Evolutionary conservation across 2,797 vertebrate genomes (phyloP), one percentile per base, ranked within the genome.

Genomic region (Lagocephalus sceleratus): DNA sequence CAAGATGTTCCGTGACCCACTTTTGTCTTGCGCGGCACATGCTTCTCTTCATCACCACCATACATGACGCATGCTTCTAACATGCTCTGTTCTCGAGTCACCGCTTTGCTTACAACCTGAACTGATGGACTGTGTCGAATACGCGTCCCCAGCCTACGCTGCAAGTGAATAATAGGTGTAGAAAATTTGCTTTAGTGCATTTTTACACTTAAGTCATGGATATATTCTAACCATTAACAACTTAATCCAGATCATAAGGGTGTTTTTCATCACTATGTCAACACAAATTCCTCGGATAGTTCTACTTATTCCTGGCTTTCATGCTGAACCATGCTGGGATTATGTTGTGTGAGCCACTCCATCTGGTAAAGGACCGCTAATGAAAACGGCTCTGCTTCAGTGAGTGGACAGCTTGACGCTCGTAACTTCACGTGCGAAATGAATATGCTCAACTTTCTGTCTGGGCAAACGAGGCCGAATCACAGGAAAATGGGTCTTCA

Each of bases 401-500:
- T 58, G 66, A 65, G 71, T 60, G 58, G 63, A 50, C 57, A 63
- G 44, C 68, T 67, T n/a, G 81, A 81, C 79, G 67, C 77, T 75
- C 81, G 75, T 81, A 88, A 84, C 75, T 75, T 71, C 73, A 61
- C 66, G 80, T 62, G 57, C 77, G 79, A 88, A 87, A 89, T 87
- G 75, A 88, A 85, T 77, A 82, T 73, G 54, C 66, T 72, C 66
- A 76, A 76, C 71, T 81, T 83, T 73, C 69, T 81, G 81, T 88
- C 85, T 76, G 73, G 57, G 69, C 81, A 89, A 91, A 90, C 88
- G 85, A 90, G 88, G 70, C 87, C 84, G 88, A 87, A 89, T 89
- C 89, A 85, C 67, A 68, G 43, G 48, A 35, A 10, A 35, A 35
- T 14, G 12, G 12, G 32, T 35, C 32, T 35, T 3, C 32, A 12